Percentiles rank a stretch among this genome's conserved stretches.
phyloP scores from a whole-genome alignment of 2,888 invertebrate genomes.

The Rotaria magnacalcarata region DNA sequence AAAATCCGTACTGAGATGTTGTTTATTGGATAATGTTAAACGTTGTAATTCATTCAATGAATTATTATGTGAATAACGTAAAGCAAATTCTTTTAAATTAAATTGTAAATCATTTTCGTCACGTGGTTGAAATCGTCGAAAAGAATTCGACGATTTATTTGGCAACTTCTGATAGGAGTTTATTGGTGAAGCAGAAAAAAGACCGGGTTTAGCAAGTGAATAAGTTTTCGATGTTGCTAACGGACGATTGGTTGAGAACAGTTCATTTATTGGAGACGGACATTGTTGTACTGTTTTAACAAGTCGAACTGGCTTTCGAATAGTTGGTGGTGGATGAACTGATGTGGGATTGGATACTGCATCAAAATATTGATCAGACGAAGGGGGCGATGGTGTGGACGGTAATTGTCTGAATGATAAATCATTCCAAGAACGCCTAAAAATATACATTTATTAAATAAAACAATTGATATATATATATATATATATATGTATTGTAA shows the following conservation, averaged over 20 bases:
- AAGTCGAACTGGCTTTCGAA: conserved; percentile 13
- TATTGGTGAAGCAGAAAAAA: not conserved
- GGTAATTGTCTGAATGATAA: not conserved
- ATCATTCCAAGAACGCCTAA: conserved; percentile 22
- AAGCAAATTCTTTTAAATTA: not conserved
- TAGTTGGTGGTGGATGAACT: not conserved
- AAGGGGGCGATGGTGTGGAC: not conserved
- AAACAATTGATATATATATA: too few species aligned
- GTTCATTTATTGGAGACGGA: not conserved
- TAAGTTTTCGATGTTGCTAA: not conserved
- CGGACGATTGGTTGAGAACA: not conserved
- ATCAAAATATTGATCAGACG: not conserved
- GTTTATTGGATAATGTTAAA: not conserved
- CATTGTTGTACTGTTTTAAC: not conserved
- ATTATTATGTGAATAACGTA: not conserved
- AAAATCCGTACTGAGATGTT: not conserved
- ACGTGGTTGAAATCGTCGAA: not conserved
- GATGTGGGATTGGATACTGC: not conserved
- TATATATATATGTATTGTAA: too few species aligned
- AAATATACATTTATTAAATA: too few species aligned
- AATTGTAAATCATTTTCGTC: not conserved
- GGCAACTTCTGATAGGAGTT: not conserved
- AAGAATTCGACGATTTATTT: not conserved
- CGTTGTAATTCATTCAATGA: not conserved
- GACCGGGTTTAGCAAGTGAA: conserved; percentile 13